These are phyloP conservation scores for Hemicentrotus pulcherrimus DNA, from an alignment of 35 echinoderm and acorn worm species.

Conservation along the genomic window DNA sequence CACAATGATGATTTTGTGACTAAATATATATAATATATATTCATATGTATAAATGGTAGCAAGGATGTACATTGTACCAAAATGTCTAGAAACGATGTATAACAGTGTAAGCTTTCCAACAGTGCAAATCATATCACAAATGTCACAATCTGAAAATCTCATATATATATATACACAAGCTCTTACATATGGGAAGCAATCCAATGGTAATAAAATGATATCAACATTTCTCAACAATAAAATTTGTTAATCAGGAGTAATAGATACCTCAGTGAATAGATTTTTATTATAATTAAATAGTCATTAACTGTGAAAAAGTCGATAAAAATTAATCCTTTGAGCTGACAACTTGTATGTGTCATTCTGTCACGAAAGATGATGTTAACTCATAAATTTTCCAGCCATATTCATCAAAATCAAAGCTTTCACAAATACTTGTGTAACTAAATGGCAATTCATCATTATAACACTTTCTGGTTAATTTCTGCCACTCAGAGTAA, in stretches of 20 bases:
- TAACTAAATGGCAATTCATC: too few relatives aligned
- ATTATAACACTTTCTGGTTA: too few relatives aligned
- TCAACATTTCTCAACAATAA: background rate
- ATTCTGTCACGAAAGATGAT: too few relatives aligned
- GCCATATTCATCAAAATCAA: too few relatives aligned
- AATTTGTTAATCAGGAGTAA: background rate
- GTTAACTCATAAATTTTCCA: too few relatives aligned
- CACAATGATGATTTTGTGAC: constrained; percentile 10
- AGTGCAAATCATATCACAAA: background rate
- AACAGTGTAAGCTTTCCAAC: background rate
- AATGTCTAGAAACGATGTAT: background rate
- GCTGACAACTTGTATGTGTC: too few relatives aligned
- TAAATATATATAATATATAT: constrained; percentile 45
- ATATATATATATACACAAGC: background rate
- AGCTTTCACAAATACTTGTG: too few relatives aligned
- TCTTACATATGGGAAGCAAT: background rate
- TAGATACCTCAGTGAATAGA: too few relatives aligned
- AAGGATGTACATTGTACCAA: constrained; percentile 25
- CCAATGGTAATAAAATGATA: background rate
- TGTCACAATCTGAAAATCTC: background rate
- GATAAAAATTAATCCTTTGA: too few relatives aligned
- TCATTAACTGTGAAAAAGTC: background rate
- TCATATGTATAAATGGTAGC: constrained; percentile 38
- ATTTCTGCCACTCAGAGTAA: background rate
- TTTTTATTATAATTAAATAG: background rate